Conservation (phyloP, 1,140 invertebrate genomes). For the Drosophila watanabei region DNA sequence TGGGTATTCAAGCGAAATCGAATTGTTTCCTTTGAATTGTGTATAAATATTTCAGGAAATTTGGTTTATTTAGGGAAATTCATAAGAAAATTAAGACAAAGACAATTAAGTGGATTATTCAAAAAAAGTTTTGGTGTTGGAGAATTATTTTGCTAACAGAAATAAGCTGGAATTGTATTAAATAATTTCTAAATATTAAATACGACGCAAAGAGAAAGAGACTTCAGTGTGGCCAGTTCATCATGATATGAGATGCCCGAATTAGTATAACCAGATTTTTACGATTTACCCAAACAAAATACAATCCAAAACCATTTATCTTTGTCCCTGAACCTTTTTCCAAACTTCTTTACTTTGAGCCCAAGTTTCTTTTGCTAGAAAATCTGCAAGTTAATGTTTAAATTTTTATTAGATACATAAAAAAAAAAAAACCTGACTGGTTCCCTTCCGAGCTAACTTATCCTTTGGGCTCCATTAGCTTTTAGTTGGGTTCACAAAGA, state of each 20-base stretch:
- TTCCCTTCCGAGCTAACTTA: slow-evolving; percentile 3
- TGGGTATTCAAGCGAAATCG: neutral
- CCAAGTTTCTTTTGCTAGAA: neutral
- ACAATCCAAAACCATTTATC: neutral
- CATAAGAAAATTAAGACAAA: neutral
- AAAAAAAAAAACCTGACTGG: slow-evolving; percentile 20
- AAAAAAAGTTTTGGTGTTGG: neutral
- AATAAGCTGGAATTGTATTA: neutral
- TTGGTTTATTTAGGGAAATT: neutral
- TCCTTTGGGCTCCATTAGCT: slow-evolving; percentile 36
- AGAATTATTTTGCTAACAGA: neutral
- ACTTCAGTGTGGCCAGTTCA: no score
- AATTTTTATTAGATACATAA: slow-evolving; percentile 26
- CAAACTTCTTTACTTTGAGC: neutral
- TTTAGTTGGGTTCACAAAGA: slow-evolving; percentile 20
- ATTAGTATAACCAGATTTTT: no score
- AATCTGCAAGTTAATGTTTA: slow-evolving; percentile 14
- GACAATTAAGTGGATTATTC: neutral
- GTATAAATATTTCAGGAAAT: neutral
- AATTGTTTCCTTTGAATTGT: slow-evolving; percentile 9
- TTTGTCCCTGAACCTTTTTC: neutral
- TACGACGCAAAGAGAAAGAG: no score
- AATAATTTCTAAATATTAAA: neutral
- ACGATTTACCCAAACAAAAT: no score
- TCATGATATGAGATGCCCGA: no score